phyloP scores from a whole-genome alignment of 2,113 vertebrate genomes.

The Calypte anna region DNA sequence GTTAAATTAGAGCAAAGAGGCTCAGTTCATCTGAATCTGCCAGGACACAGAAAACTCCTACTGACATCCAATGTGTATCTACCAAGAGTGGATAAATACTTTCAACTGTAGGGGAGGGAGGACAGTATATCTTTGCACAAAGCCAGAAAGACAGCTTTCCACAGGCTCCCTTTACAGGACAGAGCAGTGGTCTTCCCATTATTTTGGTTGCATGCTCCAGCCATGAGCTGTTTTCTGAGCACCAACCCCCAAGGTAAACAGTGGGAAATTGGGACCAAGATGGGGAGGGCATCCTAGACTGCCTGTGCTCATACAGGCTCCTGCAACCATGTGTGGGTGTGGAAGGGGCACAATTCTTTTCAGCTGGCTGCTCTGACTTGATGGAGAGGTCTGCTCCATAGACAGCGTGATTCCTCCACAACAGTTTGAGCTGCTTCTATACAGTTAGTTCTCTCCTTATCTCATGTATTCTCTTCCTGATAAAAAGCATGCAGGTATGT shows the following conservation, averaged over 20 bases:
- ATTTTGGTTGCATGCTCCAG: neutral
- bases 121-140: neutral
- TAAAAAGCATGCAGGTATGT: neutral
- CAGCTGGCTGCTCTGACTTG: neutral
- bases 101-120: neutral
- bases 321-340: neutral
- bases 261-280: neutral
- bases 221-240: neutral
- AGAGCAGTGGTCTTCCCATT: neutral
- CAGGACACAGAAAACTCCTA: neutral
- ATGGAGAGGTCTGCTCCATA: neutral
- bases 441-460: neutral
- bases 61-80: neutral
- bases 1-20: neutral
- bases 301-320: neutral
- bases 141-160: neutral
- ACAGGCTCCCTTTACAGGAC: neutral
- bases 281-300: too few relatives aligned
- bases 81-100: neutral
- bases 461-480: neutral
- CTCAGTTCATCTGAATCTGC: neutral
- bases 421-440: neutral
- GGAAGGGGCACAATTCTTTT: neutral
- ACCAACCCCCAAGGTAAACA: rapidly evolving
- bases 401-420: neutral